A percentile compares a stretch with the other conserved stretches of the same genome.
Conservation (phyloP, 1,140 invertebrate species). For the Drosophila suzukii region DNA sequence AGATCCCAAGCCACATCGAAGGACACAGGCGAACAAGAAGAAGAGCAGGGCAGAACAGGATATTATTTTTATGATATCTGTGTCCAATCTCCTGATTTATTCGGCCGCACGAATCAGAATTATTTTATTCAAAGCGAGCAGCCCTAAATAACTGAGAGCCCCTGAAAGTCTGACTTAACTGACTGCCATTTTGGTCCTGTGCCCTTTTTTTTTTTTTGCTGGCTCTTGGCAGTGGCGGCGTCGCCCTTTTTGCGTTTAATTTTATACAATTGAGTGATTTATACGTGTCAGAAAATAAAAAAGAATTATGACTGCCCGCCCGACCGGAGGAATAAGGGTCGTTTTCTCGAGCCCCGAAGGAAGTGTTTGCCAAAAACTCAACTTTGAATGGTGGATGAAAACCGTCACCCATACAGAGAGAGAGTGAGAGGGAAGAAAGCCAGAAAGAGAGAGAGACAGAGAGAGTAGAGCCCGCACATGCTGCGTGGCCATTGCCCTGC, state of each 20-base stretch:
- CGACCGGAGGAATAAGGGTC: conserved; percentile 72
- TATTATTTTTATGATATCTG: conserved; percentile 84
- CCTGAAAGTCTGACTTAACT: conserved; percentile 27
- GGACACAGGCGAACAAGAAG: conserved; percentile 35
- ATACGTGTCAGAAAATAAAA: conserved; percentile 84
- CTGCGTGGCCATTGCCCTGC: conserved; percentile 64
- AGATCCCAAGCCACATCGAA: conserved; percentile 18
- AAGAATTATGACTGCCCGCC: conserved; percentile 81
- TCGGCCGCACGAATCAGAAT: conserved; percentile 81
- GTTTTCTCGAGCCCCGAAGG: conserved; percentile 56
- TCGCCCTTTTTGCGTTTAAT: conserved; percentile 79
- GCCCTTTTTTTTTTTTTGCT: conserved; percentile 33
- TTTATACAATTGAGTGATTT: conserved; percentile 84
- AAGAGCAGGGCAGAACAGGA: conserved; percentile 54
- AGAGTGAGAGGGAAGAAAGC: background rate
- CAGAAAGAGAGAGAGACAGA: background rate
- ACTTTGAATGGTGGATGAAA: conserved; percentile 69
- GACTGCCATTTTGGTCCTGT: conserved; percentile 75
- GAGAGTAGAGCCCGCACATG: conserved; percentile 47
- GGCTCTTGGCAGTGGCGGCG: conserved; percentile 20
- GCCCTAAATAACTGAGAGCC: conserved; percentile 50
- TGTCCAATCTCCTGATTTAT: conserved; percentile 84
- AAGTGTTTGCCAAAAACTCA: conserved; percentile 63
- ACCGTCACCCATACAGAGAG: conserved; percentile 1
- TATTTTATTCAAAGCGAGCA: conserved; percentile 70